A percentile compares a stretch with the other conserved stretches of the same genome.
Conservation (phyloP, 2,113 vertebrate genomes). For the Leiothrix lutea region DNA sequence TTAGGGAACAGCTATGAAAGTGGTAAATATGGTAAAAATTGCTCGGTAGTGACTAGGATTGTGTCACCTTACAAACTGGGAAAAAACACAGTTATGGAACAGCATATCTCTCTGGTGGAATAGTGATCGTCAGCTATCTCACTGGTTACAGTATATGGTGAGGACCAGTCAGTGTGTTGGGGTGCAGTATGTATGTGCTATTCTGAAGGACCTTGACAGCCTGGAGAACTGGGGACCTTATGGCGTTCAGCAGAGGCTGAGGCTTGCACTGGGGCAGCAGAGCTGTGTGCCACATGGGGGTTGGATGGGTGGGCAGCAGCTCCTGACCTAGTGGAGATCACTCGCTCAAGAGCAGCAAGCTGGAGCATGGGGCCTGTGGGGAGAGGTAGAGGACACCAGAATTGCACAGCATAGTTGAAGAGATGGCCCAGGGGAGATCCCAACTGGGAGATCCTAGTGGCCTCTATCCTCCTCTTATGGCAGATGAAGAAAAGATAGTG, state of each 20-base stretch:
- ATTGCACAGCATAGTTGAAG: not conserved
- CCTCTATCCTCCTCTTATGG: not conserved
- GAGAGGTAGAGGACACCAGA: not conserved
- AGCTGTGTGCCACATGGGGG: accelerated
- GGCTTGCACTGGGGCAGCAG: not conserved
- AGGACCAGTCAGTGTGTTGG: not conserved
- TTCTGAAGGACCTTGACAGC: not conserved
- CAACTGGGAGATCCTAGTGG: accelerated
- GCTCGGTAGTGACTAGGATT: not conserved
- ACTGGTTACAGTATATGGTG: not conserved
- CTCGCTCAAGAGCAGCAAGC: not conserved
- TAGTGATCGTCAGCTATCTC: not conserved
- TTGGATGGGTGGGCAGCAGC: not conserved
- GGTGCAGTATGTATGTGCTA: accelerated
- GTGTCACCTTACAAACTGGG: not conserved
- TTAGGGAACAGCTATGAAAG: not conserved
- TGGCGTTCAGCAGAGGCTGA: not conserved
- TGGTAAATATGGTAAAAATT: not conserved
- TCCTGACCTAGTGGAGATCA: not conserved
- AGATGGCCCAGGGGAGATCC: not conserved
- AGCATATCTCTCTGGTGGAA: not conserved
- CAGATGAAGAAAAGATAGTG: not conserved
- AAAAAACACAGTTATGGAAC: accelerated
- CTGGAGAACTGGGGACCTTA: not conserved
- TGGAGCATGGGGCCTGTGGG: not conserved